A percentile compares a stretch with the other conserved stretches of the same genome.
phyloP scores from a whole-genome alignment of 2,797 vertebrate species.

The Bucorvus abyssinicus region DNA sequence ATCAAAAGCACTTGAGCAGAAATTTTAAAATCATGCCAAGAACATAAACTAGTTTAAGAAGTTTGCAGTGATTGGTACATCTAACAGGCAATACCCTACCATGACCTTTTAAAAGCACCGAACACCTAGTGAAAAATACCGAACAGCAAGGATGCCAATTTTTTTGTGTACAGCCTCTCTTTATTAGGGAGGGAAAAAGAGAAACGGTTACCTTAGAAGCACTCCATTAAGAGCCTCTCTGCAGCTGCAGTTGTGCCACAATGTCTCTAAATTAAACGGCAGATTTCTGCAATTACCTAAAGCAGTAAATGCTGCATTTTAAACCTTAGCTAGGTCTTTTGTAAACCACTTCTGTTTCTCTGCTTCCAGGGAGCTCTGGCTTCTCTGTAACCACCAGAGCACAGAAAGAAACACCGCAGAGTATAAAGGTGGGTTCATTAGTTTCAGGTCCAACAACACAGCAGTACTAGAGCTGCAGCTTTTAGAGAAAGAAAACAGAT shows the following conservation, averaged over 20 bases:
- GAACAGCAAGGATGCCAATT: neutral
- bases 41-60: neutral
- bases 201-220: neutral
- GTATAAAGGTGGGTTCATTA: neutral
- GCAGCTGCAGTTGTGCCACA: neutral
- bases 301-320: neutral
- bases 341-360: neutral
- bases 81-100: neutral
- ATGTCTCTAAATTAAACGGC: neutral
- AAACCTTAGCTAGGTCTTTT: neutral
- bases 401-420: neutral
- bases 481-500: neutral
- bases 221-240: neutral
- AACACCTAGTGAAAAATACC: neutral
- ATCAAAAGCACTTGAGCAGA: slow-evolving; percentile 11
- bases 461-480: neutral
- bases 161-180: neutral
- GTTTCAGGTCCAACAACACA: neutral
- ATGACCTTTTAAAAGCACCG: neutral
- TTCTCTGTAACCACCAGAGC: neutral
- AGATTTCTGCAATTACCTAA: neutral
- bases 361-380: neutral
- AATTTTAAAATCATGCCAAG: neutral
- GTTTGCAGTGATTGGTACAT: neutral
- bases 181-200: neutral